These are phyloP conservation scores for Allobates femoralis DNA, from an alignment of 2,797 vertebrate species.

Conservation along the genomic window DNA sequence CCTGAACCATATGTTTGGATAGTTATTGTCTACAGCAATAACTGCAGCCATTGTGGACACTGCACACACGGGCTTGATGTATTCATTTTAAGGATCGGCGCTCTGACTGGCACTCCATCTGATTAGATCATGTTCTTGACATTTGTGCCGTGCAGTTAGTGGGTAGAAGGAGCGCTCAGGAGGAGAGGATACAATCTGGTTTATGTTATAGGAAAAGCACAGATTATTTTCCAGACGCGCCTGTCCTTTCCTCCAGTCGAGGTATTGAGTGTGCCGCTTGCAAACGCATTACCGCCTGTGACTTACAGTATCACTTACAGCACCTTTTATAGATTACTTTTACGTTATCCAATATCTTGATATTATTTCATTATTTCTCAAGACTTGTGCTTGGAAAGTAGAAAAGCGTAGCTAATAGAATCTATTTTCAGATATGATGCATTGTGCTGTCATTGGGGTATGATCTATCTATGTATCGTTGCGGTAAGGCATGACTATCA, in stretches of 20 bases:
- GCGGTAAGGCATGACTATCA: too few species aligned
- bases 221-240: conserved; percentile 16
- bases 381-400: neutral
- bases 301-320: neutral
- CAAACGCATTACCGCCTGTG: neutral
- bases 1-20: conserved; percentile 11
- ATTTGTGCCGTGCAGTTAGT: conserved; percentile 50
- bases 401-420: neutral
- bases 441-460: neutral
- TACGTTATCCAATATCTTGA: neutral
- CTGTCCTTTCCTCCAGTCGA: conserved; percentile 19
- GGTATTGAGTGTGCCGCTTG: neutral
- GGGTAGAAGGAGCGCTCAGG: conserved; percentile 46
- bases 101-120: conserved; percentile 57
- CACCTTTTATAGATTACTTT: neutral
- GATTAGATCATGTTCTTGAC: conserved; percentile 59
- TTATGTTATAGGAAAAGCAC: conserved; percentile 38
- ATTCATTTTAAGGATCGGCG: conserved; percentile 61
- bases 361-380: neutral
- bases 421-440: neutral
- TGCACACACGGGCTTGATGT: conserved; percentile 41
- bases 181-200: conserved; percentile 40
- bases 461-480: neutral
- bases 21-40: conserved; percentile 12
- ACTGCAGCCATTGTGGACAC: conserved; percentile 31